phyloP scores from a whole-genome alignment of 1,140 invertebrate genomes.

The Coptotermes formosanus region DNA sequence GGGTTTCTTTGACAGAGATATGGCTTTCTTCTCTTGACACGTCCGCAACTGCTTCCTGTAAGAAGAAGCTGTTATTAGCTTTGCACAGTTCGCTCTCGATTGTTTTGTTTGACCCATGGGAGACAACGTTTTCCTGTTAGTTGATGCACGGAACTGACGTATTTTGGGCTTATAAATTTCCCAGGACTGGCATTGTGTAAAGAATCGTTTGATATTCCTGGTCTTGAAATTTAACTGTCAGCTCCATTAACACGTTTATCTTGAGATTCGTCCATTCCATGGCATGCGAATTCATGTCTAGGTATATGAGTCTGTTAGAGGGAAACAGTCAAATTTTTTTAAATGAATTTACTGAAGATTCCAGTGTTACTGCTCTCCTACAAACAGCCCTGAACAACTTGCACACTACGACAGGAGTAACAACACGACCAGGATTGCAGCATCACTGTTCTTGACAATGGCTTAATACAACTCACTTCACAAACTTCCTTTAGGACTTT shows the following conservation, averaged over 20 bases:
- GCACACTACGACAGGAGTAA: neutral
- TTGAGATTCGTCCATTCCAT: neutral
- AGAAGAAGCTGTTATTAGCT: too few species aligned
- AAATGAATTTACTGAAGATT: neutral
- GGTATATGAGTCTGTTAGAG: neutral
- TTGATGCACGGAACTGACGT: neutral
- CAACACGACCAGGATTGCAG: neutral
- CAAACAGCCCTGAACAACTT: neutral
- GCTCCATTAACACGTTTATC: too few species aligned
- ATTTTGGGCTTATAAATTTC: neutral
- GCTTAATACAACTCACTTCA: too few species aligned
- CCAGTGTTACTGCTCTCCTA: neutral
- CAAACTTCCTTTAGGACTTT: too few species aligned
- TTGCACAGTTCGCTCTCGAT: too few species aligned
- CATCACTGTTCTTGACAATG: too few species aligned
- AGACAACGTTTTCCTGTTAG: neutral
- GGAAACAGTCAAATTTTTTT: conserved; percentile 23
- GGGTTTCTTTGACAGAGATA: too few species aligned
- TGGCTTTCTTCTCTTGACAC: too few species aligned
- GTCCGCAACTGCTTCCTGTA: too few species aligned
- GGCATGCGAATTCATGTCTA: neutral
- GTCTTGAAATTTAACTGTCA: too few species aligned
- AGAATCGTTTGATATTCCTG: too few species aligned
- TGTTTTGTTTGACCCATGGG: too few species aligned
- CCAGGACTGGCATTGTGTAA: neutral